Base-by-base conservation (phyloP, 2,797 vertebrate genomes). In the Premnoplex brunnescens region DNA sequence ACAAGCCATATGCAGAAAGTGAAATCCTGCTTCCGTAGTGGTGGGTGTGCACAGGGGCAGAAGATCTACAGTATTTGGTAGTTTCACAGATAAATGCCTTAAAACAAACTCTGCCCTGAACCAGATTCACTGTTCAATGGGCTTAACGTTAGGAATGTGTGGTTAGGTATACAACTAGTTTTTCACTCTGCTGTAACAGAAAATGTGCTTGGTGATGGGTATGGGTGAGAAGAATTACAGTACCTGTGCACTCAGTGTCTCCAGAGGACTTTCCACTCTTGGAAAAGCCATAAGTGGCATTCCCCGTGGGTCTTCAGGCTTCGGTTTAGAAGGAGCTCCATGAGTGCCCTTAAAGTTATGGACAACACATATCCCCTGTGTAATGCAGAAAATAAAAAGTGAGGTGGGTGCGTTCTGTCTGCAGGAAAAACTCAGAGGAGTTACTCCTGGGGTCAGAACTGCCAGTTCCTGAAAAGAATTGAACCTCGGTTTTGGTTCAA, bases 211-310 rank as follows among this genome's bases (percentile, higher is more conserved):
- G 52, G 39, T 83, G 60, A 48, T 30, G 17, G 21, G 39, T 62
- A 63, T 68, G 49, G 34, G 77, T 49, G 54, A 58, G 44, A 27
- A 15, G 34, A 55, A 92, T 85, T 93, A 91, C 78, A 68, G 36
- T 98, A 99, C 99, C 99, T 99, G 99, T 97, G 99, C 99, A 93
- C 99, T 99, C 97, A 99, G 94, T 44, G 99, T 99, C 98, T 99
- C 99, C 97, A 99, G 98, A 59, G 99, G 99, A 97, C 99, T 99
- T 97, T 99, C 99, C 94, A 99, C 99, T 90, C 99, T 99, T 36
- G 99, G 99, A 97, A 99, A 99, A 89, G 99, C 99, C 99, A 99
- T 99, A 91, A 99, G 97, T 3, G 99, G 99, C 63, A 99, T 98
- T 71, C 99, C 99, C 21, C 98, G 98, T 92, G 99, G 98, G 75